Evolutionary conservation across 2,113 vertebrate species (phyloP), one percentile per base, ranked within the genome.

Genomic region (Caloenas nicobarica): DNA sequence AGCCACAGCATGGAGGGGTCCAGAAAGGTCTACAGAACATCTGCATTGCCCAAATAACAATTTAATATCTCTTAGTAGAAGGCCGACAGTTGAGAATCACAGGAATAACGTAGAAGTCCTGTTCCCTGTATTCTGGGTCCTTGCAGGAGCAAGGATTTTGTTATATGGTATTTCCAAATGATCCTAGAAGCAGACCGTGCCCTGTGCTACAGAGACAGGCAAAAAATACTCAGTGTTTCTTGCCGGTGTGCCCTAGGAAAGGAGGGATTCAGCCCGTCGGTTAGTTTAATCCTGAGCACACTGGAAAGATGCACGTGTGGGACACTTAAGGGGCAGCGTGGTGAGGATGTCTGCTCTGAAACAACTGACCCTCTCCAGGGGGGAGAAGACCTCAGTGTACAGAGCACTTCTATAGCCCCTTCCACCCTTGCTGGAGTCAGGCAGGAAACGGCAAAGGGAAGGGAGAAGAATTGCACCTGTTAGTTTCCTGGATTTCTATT

Each of bases 401-500:
- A 48, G 42, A 74, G 36, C 33, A 18, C 17, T 76, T 74, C 48
- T 74, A 6, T 4, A 57, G 79, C 38, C 22, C 53, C 53, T 65
- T 72, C 83, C 61, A 40, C 48, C 4, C 6, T 53, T 36, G 8
- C 40, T 86, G 9, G 54, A 48, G 64, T 66, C 85, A 51, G 61
- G 57, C 57, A 86, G 93, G 93, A 93, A 93, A 57, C 2, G 2
- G 42, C 6, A 2, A 91, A 86, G 68, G 69, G 64, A 89, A 89
- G 64, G 33, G 82, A 81, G 58, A 94, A 86, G 34, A 90, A 95
- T 69, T 65, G 61, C 68, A 89, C 77, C 57, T 9, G 31, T 69
- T 66, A 61, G 72, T 84, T 96, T 96, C 90, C 90, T 54, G 90
- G 57, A 89, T 79, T 92, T 89, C 81, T 94, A 71, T 94, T 95